A percentile compares a stretch with the other conserved stretches of the same genome.
These are phyloP conservation scores for Oligia latruncula DNA, from an alignment of 2,888 invertebrate species.

Conservation along the genomic window DNA sequence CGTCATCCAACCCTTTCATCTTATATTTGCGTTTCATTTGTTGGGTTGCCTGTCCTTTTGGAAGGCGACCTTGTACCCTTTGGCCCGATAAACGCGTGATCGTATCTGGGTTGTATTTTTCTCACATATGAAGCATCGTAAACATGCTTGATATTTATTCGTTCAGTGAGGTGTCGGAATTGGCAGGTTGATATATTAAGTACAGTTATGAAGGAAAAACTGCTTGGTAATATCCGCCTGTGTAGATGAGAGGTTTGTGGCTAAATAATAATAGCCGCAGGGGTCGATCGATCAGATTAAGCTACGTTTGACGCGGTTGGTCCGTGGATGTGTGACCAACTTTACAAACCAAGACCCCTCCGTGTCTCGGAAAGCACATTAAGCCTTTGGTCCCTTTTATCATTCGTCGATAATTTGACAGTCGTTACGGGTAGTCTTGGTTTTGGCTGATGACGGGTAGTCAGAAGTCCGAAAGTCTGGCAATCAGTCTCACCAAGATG, in stretches of 20 bases:
- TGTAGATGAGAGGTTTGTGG: not conserved
- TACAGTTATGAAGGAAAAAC: slow-evolving; percentile 2
- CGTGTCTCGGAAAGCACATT: not conserved
- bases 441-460: no score
- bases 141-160: slow-evolving; percentile 57
- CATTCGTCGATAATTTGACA: not conserved
- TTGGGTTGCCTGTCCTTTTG: slow-evolving; percentile 37
- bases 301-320: not conserved
- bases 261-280: not conserved
- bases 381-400: not conserved
- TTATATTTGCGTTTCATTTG: slow-evolving; percentile 63
- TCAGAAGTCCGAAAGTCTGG: not conserved
- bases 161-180: slow-evolving; percentile 8
- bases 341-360: not conserved
- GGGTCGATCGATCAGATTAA: not conserved
- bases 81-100: slow-evolving; percentile 56
- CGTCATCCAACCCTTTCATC: slow-evolving; percentile 50
- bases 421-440: not conserved
- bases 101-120: slow-evolving; percentile 50
- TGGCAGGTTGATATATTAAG: slow-evolving; percentile 8
- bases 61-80: slow-evolving; percentile 48
- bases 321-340: not conserved
- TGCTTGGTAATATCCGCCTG: not conserved
- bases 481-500: not conserved
- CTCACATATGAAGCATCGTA: slow-evolving; percentile 44